Evolutionary conservation across 2,113 vertebrate species (phyloP).

Genomic region (Cygnus atratus): DNA sequence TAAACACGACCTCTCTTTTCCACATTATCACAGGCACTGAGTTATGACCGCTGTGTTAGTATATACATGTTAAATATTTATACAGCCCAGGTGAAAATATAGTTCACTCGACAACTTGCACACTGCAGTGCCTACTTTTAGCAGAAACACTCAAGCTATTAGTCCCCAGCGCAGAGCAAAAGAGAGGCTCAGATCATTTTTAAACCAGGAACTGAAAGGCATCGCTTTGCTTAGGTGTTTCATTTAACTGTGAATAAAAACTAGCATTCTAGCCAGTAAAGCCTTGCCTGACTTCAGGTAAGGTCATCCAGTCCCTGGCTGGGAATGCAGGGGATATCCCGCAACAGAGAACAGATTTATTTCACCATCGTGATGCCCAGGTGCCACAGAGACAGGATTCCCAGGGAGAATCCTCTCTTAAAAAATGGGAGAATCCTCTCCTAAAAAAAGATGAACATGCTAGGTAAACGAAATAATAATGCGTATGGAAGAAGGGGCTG

Average conservation of each 20-base stretch:
- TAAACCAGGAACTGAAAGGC: neutral
- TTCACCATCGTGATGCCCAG: neutral
- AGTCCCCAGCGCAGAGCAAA: neutral
- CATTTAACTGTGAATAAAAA: neutral
- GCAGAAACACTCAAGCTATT: neutral
- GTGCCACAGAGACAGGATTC: neutral
- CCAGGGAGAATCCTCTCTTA: neutral
- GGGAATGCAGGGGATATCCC: neutral
- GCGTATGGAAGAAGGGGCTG: neutral
- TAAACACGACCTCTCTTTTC: neutral
- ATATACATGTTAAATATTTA: conserved; percentile 33
- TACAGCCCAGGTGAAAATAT: neutral
- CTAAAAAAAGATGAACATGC: neutral
- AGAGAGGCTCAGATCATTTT: neutral
- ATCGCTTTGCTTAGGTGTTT: neutral
- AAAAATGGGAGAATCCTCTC: neutral
- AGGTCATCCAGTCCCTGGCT: neutral
- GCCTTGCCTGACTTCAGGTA: neutral
- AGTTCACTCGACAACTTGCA: neutral
- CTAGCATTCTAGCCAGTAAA: neutral
- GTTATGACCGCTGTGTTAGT: neutral
- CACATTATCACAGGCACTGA: neutral
- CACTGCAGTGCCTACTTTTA: neutral
- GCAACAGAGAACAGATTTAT: neutral
- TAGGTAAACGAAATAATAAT: neutral